These are phyloP conservation scores for Chrysolophus pictus DNA, from an alignment of 2,797 vertebrate species.

Conservation along the genomic window DNA sequence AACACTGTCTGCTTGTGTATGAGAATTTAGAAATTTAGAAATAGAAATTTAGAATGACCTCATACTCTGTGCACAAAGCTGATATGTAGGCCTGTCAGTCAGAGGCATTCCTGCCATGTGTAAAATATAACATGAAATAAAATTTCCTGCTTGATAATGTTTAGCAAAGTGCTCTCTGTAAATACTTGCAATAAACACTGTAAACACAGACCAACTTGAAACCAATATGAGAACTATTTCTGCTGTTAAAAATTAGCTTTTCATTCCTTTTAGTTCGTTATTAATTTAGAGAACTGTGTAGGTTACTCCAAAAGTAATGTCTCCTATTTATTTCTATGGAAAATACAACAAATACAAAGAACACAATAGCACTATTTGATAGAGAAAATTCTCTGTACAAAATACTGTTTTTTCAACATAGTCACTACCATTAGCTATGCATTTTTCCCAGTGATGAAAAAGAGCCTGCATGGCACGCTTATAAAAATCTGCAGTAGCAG, in stretches of 20 bases:
- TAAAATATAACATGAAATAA: constrained; percentile 13
- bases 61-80: neutral
- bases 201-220: neutral
- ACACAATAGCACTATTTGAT: too few relatives aligned
- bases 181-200: neutral
- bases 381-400: too few relatives aligned
- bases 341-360: too few relatives aligned
- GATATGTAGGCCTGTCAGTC: constrained; percentile 11
- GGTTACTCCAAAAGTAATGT: too few relatives aligned
- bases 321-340: too few relatives aligned
- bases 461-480: too few relatives aligned
- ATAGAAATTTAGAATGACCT: neutral
- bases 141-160: neutral
- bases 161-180: neutral
- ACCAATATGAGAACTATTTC: neutral
- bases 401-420: too few relatives aligned
- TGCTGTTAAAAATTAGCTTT: neutral
- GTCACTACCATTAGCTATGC: too few relatives aligned
- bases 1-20: neutral
- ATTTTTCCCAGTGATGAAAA: neutral
- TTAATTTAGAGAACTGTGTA: neutral
- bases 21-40: neutral
- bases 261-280: neutral
- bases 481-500: too few relatives aligned
- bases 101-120: constrained; percentile 48